Conservation (phyloP, 2,888 invertebrate genomes). For the Azorinus chamasolen region DNA sequence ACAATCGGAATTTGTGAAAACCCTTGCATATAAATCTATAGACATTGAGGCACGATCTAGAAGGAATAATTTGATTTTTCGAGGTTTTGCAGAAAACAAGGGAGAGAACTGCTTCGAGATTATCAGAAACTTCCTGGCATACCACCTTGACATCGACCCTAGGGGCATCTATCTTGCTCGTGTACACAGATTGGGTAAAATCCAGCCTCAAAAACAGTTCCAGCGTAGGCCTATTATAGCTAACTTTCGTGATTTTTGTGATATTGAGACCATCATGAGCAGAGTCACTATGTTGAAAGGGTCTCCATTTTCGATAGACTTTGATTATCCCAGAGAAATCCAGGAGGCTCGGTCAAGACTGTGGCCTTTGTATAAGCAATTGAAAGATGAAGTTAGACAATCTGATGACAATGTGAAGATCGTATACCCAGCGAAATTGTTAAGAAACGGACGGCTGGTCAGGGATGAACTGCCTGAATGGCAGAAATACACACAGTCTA, state of each 20-base stretch:
- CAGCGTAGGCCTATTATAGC: constrained; percentile 17
- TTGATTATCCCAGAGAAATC: constrained; percentile 28
- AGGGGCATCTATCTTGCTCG: constrained; percentile 16
- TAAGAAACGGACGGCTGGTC: constrained; percentile 3
- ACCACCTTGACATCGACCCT: constrained; percentile 18
- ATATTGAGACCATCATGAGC: constrained; percentile 27
- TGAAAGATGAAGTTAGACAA: too few species aligned
- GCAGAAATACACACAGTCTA: neutral
- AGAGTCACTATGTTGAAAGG: constrained; percentile 13
- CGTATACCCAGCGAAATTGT: constrained; percentile 4
- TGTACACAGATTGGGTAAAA: constrained; percentile 16
- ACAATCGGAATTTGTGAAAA: constrained; percentile 27
- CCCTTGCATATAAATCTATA: too few species aligned
- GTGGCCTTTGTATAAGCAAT: constrained; percentile 1
- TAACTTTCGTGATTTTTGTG: constrained; percentile 21
- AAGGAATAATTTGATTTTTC: constrained; percentile 13
- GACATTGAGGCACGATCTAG: constrained; percentile 31
- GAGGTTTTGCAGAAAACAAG: constrained; percentile 12
- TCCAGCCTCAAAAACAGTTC: neutral
- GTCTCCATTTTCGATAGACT: constrained; percentile 16
- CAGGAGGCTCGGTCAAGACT: constrained; percentile 12
- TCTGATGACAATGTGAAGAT: constrained; percentile 1
- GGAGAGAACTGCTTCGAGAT: constrained; percentile 26
- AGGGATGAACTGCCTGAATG: constrained; percentile 5
- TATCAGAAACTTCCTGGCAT: constrained; percentile 8